Percentiles rank a stretch among this genome's conserved stretches.
phyloP scores from a whole-genome alignment of 2,888 invertebrate genomes.

The Zaprionus lineosus region DNA sequence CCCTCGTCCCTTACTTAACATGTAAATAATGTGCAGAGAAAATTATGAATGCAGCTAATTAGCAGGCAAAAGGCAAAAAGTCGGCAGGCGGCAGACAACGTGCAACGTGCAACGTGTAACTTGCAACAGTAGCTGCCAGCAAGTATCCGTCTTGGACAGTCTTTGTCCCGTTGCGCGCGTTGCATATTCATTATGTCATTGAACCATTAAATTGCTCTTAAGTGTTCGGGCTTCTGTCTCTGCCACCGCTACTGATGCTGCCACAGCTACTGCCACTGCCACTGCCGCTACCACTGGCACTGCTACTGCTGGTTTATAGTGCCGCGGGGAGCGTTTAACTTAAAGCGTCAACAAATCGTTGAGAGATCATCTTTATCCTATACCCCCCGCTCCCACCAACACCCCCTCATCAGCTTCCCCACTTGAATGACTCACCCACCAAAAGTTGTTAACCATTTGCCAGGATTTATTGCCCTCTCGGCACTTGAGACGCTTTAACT shows the following conservation, averaged over 20 bases:
- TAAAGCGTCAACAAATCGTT: constrained; percentile 69
- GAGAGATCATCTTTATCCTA: constrained; percentile 34
- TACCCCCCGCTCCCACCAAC: neutral
- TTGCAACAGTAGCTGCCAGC: constrained; percentile 15
- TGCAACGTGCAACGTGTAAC: constrained; percentile 47
- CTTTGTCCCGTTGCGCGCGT: constrained; percentile 36
- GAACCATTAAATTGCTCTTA: constrained; percentile 79
- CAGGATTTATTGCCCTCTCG: constrained; percentile 58
- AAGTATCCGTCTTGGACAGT: constrained; percentile 20
- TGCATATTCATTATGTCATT: constrained; percentile 80
- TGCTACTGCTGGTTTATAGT: constrained; percentile 50
- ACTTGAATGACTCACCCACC: constrained; percentile 20
- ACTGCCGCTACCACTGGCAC: constrained; percentile 4
- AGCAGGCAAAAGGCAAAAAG: constrained; percentile 45
- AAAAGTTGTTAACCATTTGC: constrained; percentile 62
- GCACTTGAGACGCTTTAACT: constrained; percentile 38
- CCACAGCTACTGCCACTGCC: neutral
- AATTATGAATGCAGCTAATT: constrained; percentile 80
- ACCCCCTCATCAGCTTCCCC: neutral
- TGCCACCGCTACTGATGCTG: neutral
- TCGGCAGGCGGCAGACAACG: constrained; percentile 36
- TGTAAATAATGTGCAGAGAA: constrained; percentile 74
- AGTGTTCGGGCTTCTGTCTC: constrained; percentile 46
- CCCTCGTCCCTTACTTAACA: constrained; percentile 65
- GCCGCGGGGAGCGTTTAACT: constrained; percentile 73